Conservation (phyloP, 2,797 vertebrate genomes). For the Sebastolobus alascanus region DNA sequence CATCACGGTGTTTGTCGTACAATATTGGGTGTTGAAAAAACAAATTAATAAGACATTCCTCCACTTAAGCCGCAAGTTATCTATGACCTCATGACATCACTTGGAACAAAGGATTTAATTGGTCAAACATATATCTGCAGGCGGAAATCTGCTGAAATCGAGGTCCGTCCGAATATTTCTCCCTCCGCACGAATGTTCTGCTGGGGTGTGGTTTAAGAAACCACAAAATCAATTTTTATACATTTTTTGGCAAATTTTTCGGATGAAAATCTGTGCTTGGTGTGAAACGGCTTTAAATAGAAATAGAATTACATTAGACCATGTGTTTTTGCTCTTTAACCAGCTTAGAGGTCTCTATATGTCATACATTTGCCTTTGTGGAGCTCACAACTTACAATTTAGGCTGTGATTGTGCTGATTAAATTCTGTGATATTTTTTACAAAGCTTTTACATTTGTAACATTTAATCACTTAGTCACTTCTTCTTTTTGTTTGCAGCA, state of each 20-base stretch:
- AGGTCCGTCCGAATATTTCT: neutral
- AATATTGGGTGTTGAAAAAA: no score
- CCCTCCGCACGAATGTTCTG: neutral
- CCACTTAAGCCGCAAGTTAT: no score
- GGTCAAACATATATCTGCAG: no score
- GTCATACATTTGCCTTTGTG: slow-evolving; percentile 1
- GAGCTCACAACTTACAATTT: slow-evolving; percentile 25
- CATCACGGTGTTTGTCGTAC: no score
- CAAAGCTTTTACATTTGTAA: slow-evolving; percentile 16
- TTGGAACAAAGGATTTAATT: no score
- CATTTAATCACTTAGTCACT: slow-evolving; percentile 29
- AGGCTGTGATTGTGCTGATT: slow-evolving; percentile 35
- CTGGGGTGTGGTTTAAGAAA: neutral
- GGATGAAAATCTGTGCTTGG: neutral
- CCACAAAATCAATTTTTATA: neutral
- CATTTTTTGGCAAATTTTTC: neutral
- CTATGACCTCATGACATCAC: no score
- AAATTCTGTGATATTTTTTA: slow-evolving; percentile 22
- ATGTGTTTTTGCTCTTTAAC: neutral
- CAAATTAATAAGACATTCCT: no score
- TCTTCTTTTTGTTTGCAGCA: neutral
- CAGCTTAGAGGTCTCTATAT: neutral
- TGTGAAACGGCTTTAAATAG: neutral
- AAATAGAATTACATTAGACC: neutral
- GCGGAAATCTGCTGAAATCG: neutral